These are phyloP conservation scores for Biston stratarius DNA, from an alignment of 2,888 invertebrate species.

Conservation along the genomic window DNA sequence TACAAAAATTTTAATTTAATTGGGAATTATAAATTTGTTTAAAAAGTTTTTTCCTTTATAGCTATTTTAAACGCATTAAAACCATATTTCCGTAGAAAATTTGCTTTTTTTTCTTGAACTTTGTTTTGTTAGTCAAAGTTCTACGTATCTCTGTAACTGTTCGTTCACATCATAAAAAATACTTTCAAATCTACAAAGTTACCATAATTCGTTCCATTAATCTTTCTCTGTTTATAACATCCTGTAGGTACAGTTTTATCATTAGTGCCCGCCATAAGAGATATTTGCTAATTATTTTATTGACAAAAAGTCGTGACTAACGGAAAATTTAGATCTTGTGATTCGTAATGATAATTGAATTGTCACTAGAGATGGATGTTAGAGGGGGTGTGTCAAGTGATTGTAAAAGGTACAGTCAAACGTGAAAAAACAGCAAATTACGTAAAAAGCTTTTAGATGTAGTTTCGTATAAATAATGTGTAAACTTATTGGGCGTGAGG, in stretches of 20 bases:
- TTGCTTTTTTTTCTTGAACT: no score
- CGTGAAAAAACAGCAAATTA: not conserved
- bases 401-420: slow-evolving; percentile 2
- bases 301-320: slow-evolving; percentile 16
- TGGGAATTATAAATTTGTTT: no score
- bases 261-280: slow-evolving; percentile 10
- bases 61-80: no score
- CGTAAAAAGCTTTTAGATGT: not conserved
- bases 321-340: slow-evolving; percentile 17
- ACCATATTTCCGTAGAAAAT: no score
- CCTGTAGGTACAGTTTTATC: slow-evolving; percentile 9
- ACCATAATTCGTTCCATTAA: not conserved
- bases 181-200: not conserved
- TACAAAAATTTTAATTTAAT: no score
- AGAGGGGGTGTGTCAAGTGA: slow-evolving; percentile 20
- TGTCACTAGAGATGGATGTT: slow-evolving; percentile 7
- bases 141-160: no score
- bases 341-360: slow-evolving; percentile 8
- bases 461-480: no score
- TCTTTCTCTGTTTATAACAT: not conserved
- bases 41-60: no score
- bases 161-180: no score
- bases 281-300: slow-evolving; percentile 14
- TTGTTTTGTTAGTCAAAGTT: no score
- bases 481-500: no score